Percentiles rank a stretch among this genome's conserved stretches.
Conservation (phyloP, 2,113 vertebrate species). For the Nematolebias whitei region DNA sequence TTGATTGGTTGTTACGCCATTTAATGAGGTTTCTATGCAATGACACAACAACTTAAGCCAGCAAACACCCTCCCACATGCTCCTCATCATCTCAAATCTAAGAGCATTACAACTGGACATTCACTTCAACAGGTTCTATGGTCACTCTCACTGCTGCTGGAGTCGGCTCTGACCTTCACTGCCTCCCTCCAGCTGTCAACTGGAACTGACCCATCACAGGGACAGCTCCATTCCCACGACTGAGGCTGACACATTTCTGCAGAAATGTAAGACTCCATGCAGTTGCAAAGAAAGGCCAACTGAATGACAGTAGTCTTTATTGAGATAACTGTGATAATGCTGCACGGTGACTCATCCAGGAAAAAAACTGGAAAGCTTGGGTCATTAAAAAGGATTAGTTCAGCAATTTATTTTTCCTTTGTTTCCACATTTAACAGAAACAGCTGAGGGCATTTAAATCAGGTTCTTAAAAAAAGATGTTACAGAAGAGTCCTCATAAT, state of each 20-base stretch:
- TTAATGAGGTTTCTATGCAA: slow-evolving; percentile 73
- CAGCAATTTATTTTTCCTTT: slow-evolving; percentile 45
- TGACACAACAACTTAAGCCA: slow-evolving; percentile 71
- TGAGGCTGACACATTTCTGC: background rate
- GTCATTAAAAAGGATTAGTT: slow-evolving; percentile 17
- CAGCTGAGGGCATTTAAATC: slow-evolving; percentile 19
- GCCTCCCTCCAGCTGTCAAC: slow-evolving; percentile 74
- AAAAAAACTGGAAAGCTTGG: slow-evolving; percentile 5
- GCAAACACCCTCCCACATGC: slow-evolving; percentile 39
- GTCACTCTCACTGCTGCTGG: slow-evolving; percentile 28
- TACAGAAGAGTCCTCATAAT: no score
- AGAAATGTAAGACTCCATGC: slow-evolving; percentile 4
- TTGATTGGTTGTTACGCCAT: slow-evolving; percentile 66
- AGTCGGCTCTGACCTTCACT: slow-evolving; percentile 33
- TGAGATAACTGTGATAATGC: background rate
- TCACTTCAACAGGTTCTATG: slow-evolving; percentile 64
- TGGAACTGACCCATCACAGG: slow-evolving; percentile 53
- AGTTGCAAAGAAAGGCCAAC: background rate
- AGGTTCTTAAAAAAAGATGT: no score
- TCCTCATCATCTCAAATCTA: slow-evolving; percentile 47
- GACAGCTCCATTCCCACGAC: slow-evolving; percentile 53
- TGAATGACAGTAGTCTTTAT: background rate
- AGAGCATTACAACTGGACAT: slow-evolving; percentile 83
- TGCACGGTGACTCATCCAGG: background rate
- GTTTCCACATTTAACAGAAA: slow-evolving; percentile 32